phyloP scores from a whole-genome alignment of 2,888 invertebrate species.

The Tanypteryx hageni region DNA sequence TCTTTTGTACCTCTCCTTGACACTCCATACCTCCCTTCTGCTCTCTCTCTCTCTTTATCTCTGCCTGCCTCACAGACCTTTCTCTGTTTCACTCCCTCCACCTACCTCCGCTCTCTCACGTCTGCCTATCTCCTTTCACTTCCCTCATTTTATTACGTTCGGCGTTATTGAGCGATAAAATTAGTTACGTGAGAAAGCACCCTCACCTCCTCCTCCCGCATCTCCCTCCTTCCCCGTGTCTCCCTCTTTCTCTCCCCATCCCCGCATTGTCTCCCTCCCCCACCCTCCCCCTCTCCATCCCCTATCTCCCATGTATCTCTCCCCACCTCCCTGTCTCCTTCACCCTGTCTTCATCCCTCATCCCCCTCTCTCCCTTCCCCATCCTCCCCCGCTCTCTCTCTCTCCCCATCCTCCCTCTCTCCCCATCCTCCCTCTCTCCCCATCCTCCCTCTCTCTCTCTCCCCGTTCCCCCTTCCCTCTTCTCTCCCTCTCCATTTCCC shows the following conservation, averaged over 20 bases:
- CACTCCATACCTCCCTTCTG: too few relatives aligned
- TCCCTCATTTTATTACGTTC: background rate
- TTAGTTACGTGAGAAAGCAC: constrained; percentile 21
- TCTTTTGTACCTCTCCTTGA: too few relatives aligned
- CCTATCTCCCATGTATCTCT: background rate
- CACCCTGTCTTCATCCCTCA: background rate
- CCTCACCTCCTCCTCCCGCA: background rate
- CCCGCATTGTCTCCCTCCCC: background rate
- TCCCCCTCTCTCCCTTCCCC: background rate
- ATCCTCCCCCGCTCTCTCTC: background rate
- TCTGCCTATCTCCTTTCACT: background rate
- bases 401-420: background rate
- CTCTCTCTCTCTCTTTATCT: too few relatives aligned
- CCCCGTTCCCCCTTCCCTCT: background rate
- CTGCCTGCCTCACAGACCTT: background rate
- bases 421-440: too few relatives aligned
- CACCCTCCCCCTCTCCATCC: background rate
- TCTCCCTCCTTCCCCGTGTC: background rate
- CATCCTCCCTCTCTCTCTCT: background rate
- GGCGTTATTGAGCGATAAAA: background rate
- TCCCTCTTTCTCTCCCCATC: too few relatives aligned
- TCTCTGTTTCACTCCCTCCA: background rate
- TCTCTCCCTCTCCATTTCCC: background rate
- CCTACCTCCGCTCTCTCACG: background rate
- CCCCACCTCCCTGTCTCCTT: too few relatives aligned